phyloP scores from a whole-genome alignment of 1,140 invertebrate species.

The Camponotus floridanus region DNA sequence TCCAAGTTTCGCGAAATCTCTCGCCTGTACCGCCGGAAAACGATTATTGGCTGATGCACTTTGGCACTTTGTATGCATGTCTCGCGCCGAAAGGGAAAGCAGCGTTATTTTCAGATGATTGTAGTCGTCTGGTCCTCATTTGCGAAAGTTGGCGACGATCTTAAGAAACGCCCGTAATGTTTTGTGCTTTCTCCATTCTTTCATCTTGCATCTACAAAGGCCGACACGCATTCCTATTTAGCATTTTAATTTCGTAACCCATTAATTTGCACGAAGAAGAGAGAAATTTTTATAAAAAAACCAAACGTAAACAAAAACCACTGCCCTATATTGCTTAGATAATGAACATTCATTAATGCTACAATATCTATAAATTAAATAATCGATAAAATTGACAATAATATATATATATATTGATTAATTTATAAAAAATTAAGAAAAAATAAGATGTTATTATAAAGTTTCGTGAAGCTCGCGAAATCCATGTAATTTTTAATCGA shows the following conservation, averaged over 20 bases:
- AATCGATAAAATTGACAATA: background rate
- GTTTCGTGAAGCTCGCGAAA: background rate
- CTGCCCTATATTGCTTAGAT: background rate
- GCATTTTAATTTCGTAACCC: constrained; percentile 5
- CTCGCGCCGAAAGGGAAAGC: constrained; percentile 57
- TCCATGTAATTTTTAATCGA: background rate
- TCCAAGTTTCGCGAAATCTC: constrained; percentile 56
- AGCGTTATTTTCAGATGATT: constrained; percentile 61
- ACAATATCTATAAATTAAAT: background rate
- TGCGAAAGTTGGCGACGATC: constrained; percentile 60
- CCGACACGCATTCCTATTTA: background rate
- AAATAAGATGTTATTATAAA: background rate
- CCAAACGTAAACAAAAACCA: background rate
- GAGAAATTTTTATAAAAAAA: background rate
- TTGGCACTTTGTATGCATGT: constrained; percentile 50
- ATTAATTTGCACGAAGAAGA: constrained; percentile 10
- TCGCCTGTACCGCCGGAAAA: constrained; percentile 33
- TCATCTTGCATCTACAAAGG: constrained; percentile 10
- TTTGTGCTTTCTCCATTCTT: constrained; percentile 49
- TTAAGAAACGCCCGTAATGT: constrained; percentile 26
- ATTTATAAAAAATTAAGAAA: background rate
- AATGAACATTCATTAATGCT: background rate
- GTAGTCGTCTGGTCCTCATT: constrained; percentile 48
- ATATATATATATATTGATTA: background rate
- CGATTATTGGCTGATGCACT: constrained; percentile 57